Evolutionary conservation across 2,888 invertebrate species (phyloP).

Genomic region (Rhogogaster chlorosoma): DNA sequence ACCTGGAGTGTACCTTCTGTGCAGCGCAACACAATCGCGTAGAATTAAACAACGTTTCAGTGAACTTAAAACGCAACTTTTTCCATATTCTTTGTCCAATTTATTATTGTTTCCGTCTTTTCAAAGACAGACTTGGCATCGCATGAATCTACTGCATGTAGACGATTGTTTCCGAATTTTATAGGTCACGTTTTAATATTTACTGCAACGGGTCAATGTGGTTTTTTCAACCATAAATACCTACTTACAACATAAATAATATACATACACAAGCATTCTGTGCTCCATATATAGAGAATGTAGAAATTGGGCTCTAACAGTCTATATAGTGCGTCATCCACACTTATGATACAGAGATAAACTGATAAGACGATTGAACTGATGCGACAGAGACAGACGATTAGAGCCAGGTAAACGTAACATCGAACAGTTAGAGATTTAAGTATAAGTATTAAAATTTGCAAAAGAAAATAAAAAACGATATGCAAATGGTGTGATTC

Average conservation of each 20-base stretch:
- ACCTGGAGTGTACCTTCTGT: constrained; percentile 28
- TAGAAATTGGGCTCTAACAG: constrained; percentile 69
- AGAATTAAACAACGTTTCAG: not conserved
- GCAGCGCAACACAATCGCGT: constrained; percentile 29
- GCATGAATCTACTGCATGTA: not conserved
- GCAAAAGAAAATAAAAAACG: constrained; percentile 69
- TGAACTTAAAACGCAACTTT: constrained; percentile 12
- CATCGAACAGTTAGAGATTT: constrained; percentile 72
- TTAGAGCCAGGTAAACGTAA: constrained; percentile 72
- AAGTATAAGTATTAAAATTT: constrained; percentile 64
- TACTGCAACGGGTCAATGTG: not conserved
- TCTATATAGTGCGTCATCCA: constrained; percentile 44
- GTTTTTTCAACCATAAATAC: constrained; percentile 66
- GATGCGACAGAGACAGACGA: constrained; percentile 41
- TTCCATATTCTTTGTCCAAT: not conserved
- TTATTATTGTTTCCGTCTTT: not conserved
- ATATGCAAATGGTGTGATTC: constrained; percentile 70
- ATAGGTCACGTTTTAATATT: constrained; percentile 17
- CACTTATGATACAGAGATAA: constrained; percentile 32
- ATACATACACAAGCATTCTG: constrained; percentile 77
- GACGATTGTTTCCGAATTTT: not conserved
- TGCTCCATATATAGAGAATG: constrained; percentile 73
- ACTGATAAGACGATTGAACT: constrained; percentile 28
- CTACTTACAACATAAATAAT: constrained; percentile 76
- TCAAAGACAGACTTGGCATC: not conserved